These are phyloP conservation scores for Sebastes steindachneri DNA, from an alignment of 2,797 vertebrate species.

Conservation along the genomic window DNA sequence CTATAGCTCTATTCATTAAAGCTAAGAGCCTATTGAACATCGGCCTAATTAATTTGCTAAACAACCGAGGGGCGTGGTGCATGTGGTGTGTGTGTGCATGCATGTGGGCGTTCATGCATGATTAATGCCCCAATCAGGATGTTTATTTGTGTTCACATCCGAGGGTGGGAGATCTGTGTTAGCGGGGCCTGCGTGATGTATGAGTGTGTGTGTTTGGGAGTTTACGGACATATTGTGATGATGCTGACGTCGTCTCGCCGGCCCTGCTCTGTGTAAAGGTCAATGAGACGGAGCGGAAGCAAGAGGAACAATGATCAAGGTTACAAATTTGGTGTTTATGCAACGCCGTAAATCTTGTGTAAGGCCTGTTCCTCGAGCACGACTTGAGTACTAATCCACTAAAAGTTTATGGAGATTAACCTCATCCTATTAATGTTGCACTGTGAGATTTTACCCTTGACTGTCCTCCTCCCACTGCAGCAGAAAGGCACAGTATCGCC, in stretches of 20 bases:
- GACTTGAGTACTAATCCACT: conserved; percentile 44
- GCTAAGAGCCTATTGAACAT: conserved; percentile 57
- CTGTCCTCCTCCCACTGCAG: conserved; percentile 23
- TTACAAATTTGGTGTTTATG: conserved; percentile 12
- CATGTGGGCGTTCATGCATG: conserved; percentile 39
- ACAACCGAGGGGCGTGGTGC: conserved; percentile 54
- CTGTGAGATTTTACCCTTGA: conserved; percentile 50
- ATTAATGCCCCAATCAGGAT: conserved; percentile 55
- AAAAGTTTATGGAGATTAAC: conserved; percentile 52
- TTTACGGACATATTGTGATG: conserved; percentile 22
- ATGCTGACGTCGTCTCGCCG: conserved; percentile 3
- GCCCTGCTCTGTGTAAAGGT: conserved; percentile 32
- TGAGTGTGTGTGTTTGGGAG: background rate
- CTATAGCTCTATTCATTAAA: conserved; percentile 65
- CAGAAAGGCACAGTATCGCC: conserved; percentile 11
- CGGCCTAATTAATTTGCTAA: conserved; percentile 68
- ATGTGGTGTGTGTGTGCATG: conserved; percentile 1
- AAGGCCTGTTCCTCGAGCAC: conserved; percentile 23
- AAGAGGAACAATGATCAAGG: conserved; percentile 19
- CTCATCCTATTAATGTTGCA: conserved; percentile 53
- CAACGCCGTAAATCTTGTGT: conserved; percentile 32
- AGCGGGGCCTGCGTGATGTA: background rate
- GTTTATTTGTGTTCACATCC: conserved; percentile 50
- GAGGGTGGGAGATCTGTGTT: conserved; percentile 16
- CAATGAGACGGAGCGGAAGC: conserved; percentile 32